Percentiles rank a stretch among this genome's conserved stretches.
These are phyloP conservation scores for Halyomorpha halys DNA, from an alignment of 1,140 invertebrate genomes.

Conservation along the genomic window DNA sequence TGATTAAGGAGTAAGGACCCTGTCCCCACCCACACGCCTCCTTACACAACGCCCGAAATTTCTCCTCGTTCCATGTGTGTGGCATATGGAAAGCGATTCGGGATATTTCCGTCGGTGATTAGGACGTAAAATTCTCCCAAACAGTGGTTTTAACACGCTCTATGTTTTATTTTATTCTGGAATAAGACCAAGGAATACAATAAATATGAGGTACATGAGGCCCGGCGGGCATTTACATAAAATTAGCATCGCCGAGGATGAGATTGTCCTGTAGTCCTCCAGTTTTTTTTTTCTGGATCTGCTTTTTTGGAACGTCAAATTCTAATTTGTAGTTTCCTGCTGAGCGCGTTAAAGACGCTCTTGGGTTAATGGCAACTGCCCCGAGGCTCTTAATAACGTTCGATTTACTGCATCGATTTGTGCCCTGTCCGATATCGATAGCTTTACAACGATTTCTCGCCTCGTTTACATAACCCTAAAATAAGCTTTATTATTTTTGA, in stretches of 20 bases:
- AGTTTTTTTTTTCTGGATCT: neutral
- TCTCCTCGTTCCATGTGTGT: too few relatives aligned
- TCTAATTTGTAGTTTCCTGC: constrained; percentile 18
- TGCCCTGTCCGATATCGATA: too few relatives aligned
- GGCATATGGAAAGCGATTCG: too few relatives aligned
- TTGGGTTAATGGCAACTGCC: neutral
- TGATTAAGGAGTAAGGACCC: neutral
- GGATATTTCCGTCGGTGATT: too few relatives aligned
- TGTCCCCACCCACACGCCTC: neutral
- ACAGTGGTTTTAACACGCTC: too few relatives aligned
- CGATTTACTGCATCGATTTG: neutral
- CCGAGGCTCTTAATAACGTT: neutral
- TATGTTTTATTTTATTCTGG: too few relatives aligned
- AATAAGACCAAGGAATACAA: too few relatives aligned
- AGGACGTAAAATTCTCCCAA: too few relatives aligned
- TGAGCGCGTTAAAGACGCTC: neutral
- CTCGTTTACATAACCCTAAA: too few relatives aligned
- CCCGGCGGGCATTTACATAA: neutral
- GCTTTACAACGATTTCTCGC: too few relatives aligned
- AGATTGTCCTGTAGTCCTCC: constrained; percentile 9
- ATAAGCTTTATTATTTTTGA: too few relatives aligned
- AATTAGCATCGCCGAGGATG: constrained; percentile 3
- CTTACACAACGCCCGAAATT: constrained; percentile 3
- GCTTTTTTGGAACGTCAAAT: constrained; percentile 12
- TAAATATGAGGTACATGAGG: too few relatives aligned